These are phyloP conservation scores for Eupeodes latifasciatus DNA, from an alignment of 2,888 invertebrate species.

Conservation along the genomic window DNA sequence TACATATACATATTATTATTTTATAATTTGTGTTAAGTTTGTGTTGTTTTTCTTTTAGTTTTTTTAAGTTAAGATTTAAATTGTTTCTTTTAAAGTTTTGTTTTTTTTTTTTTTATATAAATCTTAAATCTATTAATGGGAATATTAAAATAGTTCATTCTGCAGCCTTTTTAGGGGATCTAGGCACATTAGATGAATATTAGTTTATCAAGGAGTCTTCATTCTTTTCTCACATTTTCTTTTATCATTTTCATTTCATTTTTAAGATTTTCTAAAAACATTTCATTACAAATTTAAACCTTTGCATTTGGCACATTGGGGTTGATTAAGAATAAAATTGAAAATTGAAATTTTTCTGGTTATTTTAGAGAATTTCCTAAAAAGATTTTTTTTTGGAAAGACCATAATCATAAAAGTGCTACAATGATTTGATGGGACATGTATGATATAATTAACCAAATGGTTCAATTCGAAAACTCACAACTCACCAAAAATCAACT, in stretches of 20 bases:
- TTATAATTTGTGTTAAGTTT: slow-evolving; percentile 31
- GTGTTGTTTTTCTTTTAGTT: slow-evolving; percentile 38
- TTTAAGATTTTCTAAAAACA: slow-evolving; percentile 50
- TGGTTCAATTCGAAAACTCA: slow-evolving; percentile 55
- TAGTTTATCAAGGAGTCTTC: slow-evolving; percentile 66
- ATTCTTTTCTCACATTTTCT: slow-evolving; percentile 14
- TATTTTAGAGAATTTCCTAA: slow-evolving; percentile 61
- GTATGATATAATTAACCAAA: slow-evolving; percentile 39
- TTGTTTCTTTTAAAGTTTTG: slow-evolving; percentile 4
- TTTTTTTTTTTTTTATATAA: slow-evolving; percentile 43
- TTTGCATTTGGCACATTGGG: slow-evolving; percentile 78
- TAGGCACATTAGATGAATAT: slow-evolving; percentile 76
- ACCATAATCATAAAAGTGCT: slow-evolving; percentile 43
- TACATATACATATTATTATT: slow-evolving; percentile 37
- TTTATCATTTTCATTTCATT: slow-evolving; percentile 17
- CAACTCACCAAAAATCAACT: neutral
- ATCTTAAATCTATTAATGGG: slow-evolving; percentile 73
- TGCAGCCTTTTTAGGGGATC: slow-evolving; percentile 76
- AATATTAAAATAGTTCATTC: slow-evolving; percentile 74
- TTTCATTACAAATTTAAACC: slow-evolving; percentile 54
- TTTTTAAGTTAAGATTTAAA: slow-evolving; percentile 51
- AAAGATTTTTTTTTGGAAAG: slow-evolving; percentile 26
- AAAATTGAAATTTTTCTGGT: slow-evolving; percentile 21
- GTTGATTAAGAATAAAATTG: slow-evolving; percentile 71
- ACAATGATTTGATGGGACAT: slow-evolving; percentile 14